Percentiles rank a stretch among this genome's conserved stretches.
Conservation (phyloP, 2,888 invertebrate species). For the Lithophane leautieri region DNA sequence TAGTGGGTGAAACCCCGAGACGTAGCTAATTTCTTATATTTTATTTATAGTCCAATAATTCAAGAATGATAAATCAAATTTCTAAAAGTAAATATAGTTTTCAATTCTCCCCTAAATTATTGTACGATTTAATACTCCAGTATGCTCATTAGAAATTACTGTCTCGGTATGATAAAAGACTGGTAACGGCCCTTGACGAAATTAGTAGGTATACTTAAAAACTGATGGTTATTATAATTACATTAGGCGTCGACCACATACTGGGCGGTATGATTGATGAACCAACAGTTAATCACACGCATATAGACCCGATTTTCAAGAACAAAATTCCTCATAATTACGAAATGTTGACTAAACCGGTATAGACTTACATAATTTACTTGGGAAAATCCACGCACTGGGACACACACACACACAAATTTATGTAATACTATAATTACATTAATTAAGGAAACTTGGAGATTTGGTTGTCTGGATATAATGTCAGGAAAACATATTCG, state of each 20-base stretch:
- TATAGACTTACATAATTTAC: slow-evolving; percentile 11
- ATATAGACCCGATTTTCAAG: slow-evolving; percentile 28
- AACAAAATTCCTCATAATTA: slow-evolving; percentile 22
- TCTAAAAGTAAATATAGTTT: background rate
- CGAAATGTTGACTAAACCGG: slow-evolving; percentile 19
- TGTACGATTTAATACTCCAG: background rate
- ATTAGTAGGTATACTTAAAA: slow-evolving; percentile 49
- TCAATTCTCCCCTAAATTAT: slow-evolving; percentile 5
- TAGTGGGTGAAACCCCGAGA: no score
- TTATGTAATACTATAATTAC: slow-evolving; percentile 64
- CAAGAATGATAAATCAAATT: background rate
- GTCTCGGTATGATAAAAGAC: slow-evolving; percentile 48
- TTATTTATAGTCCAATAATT: background rate
- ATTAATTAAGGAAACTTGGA: slow-evolving; percentile 68
- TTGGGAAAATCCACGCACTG: slow-evolving; percentile 59
- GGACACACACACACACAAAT: no score
- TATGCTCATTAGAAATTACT: slow-evolving; percentile 15
- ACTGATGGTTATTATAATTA: slow-evolving; percentile 61
- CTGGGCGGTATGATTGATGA: slow-evolving; percentile 57
- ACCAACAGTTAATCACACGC: slow-evolving; percentile 42
- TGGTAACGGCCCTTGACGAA: slow-evolving; percentile 33
- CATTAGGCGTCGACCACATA: slow-evolving; percentile 50
- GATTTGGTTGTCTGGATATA: slow-evolving; percentile 54
- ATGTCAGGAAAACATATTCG: slow-evolving; percentile 31
- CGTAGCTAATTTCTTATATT: no score